Evolutionary conservation across 2,113 vertebrate species (phyloP).

Genomic region (Pachyramphus minor): DNA sequence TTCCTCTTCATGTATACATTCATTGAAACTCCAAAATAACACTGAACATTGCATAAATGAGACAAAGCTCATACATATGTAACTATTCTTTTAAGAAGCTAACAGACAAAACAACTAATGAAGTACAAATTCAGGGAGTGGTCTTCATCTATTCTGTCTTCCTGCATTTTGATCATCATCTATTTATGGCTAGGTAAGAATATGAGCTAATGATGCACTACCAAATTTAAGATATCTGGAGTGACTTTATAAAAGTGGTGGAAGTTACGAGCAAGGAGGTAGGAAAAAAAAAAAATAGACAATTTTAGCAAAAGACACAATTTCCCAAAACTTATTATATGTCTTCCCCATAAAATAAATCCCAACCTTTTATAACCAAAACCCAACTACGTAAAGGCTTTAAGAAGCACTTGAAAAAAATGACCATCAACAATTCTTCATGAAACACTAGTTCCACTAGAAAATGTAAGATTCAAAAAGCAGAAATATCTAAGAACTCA

Average conservation of each 20-base stretch:
- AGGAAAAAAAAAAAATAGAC: neutral
- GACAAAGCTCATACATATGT: conserved; percentile 32
- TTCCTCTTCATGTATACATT: conserved; percentile 43
- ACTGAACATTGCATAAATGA: conserved; percentile 26
- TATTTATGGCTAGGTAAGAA: neutral
- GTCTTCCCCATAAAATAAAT: neutral
- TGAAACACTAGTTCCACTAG: neutral
- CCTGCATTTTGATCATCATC: neutral
- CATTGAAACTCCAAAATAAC: conserved; percentile 28
- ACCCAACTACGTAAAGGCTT: neutral
- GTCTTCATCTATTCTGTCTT: neutral
- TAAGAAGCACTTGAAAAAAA: neutral
- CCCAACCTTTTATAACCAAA: neutral
- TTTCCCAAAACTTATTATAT: neutral
- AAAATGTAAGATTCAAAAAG: neutral
- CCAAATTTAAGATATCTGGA: neutral
- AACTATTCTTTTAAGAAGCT: conserved; percentile 23
- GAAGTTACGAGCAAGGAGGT: neutral
- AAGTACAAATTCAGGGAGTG: neutral
- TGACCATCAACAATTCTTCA: neutral
- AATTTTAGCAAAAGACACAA: neutral
- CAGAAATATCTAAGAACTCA: neutral
- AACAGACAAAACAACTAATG: conserved; percentile 47
- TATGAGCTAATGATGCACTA: neutral
- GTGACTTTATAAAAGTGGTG: neutral